These are phyloP conservation scores for Trachops cirrhosus DNA, from an alignment of 2,797 vertebrate species.

Conservation along the genomic window DNA sequence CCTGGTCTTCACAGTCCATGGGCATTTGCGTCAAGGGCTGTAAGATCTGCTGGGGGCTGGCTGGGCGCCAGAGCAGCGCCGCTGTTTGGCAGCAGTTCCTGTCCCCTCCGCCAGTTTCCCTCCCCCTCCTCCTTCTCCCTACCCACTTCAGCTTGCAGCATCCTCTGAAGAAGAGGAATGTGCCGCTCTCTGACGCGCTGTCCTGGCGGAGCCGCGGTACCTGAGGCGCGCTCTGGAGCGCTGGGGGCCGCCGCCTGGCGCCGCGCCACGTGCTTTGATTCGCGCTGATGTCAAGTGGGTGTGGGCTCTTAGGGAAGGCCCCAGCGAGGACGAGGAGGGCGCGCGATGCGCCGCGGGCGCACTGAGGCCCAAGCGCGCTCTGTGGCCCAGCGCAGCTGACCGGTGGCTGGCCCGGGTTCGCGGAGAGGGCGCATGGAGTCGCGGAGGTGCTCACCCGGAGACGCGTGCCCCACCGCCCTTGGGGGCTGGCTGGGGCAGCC, in stretches of 20 bases:
- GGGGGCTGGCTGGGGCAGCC: constrained; percentile 68
- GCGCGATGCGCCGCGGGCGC: constrained; percentile 73
- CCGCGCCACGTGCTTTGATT: constrained; percentile 68
- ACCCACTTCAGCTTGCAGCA: constrained; percentile 50
- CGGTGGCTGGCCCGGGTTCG: background rate
- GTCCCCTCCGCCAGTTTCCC: constrained; percentile 31
- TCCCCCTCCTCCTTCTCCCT: background rate
- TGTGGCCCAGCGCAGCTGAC: constrained; percentile 45
- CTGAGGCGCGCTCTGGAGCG: background rate
- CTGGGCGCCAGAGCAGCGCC: constrained; percentile 78
- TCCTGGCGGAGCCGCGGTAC: constrained; percentile 36
- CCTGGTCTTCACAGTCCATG: constrained; percentile 79
- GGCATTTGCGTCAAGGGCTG: constrained; percentile 79
- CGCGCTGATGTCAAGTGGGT: constrained; percentile 84
- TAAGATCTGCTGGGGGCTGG: constrained; percentile 85
- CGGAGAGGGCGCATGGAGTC: constrained; percentile 56
- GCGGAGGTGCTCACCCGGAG: constrained; percentile 17
- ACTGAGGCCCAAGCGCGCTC: constrained; percentile 49
- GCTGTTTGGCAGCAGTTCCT: constrained; percentile 60
- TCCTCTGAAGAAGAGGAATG: constrained; percentile 61
- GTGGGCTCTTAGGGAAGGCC: constrained; percentile 80
- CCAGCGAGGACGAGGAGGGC: constrained; percentile 73
- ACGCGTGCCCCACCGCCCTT: constrained; percentile 20
- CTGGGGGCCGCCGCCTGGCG: constrained; percentile 52
- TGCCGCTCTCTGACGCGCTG: background rate